Evolutionary conservation across 2,113 vertebrate species (phyloP), one percentile per base, ranked within the genome.

Genomic region (Perccottus glenii): DNA sequence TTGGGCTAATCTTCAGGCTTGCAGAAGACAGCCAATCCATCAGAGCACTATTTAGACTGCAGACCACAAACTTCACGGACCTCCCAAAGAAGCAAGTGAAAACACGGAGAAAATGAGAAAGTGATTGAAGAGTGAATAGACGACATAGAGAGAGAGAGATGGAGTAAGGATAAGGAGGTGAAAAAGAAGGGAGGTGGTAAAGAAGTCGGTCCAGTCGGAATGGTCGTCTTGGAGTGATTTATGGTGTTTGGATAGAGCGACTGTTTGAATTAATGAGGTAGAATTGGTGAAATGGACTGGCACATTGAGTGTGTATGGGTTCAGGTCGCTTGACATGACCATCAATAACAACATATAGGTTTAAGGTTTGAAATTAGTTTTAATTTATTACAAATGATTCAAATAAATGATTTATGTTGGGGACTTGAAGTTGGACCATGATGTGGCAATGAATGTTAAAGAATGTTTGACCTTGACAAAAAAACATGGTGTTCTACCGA

Each of bases 1-100:
- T 92, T 91, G 83, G 73, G 87, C 87, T 88, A 90, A 91, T 92
- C 86, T 77, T 77, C 70, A 81, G 78, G 85, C 79, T 73, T 4
- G 64, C 40, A 60, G 71, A 82, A 71, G 88, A 87, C 78, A 83
- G 73, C 71, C 70, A 75, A 91, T 92, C 87, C 90, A 91, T 92
- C 89, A 92, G 61, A 73, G 68, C 43, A 67, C 73, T 69, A 78
- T 84, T 84, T 80, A 84, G 64, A 78, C 76, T 70, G 75, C 59
- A 58, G 47, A 70, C 75, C 56, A 56, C 75, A 78, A 88, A 86
- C 56, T 82, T 86, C 70, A 47, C 61, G 63, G 75, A 84, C 84
- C 83, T 76, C 84, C 63, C 75, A 75, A 82, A 62, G 68, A 84
- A 81, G 65, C 15, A 0, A 50, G 60, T 10, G 44, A 48, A 70